phyloP scores from a whole-genome alignment of 2,113 vertebrate species.

The Pseudorectes ferrugineus region DNA sequence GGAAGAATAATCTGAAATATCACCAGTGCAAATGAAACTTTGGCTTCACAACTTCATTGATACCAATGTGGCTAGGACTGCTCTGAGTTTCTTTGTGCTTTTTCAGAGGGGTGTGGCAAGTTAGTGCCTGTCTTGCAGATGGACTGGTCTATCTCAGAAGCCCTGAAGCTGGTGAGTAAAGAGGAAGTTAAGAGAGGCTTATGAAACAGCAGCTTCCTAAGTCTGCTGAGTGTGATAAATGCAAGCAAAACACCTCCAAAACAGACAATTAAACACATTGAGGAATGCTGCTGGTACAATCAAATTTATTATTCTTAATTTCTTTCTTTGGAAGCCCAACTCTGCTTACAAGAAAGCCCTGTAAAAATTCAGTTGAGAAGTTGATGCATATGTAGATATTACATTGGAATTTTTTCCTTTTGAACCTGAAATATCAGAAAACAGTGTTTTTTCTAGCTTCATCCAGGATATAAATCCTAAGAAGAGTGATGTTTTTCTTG shows the following conservation, averaged over 20 bases:
- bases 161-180: accelerated
- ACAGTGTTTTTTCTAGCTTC: neutral
- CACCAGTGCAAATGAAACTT: neutral
- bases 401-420: neutral
- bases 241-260: neutral
- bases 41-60: neutral
- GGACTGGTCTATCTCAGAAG: neutral
- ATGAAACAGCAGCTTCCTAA: neutral
- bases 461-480: neutral
- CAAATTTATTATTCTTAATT: neutral
- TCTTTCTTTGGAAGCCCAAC: neutral
- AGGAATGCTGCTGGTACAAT: neutral
- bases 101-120: neutral
- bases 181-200: neutral
- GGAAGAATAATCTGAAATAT: neutral
- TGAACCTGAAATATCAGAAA: neutral
- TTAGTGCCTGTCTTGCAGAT: neutral
- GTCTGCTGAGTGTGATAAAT: neutral
- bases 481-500: neutral
- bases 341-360: neutral
- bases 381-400: neutral
- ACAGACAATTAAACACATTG: neutral
- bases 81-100: neutral
- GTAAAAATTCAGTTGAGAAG: neutral
- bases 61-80: neutral